A percentile compares a stretch with the other conserved stretches of the same genome.
These are phyloP conservation scores for Macropus fuliginosus DNA, from an alignment of 2,797 vertebrate species.

Conservation along the genomic window DNA sequence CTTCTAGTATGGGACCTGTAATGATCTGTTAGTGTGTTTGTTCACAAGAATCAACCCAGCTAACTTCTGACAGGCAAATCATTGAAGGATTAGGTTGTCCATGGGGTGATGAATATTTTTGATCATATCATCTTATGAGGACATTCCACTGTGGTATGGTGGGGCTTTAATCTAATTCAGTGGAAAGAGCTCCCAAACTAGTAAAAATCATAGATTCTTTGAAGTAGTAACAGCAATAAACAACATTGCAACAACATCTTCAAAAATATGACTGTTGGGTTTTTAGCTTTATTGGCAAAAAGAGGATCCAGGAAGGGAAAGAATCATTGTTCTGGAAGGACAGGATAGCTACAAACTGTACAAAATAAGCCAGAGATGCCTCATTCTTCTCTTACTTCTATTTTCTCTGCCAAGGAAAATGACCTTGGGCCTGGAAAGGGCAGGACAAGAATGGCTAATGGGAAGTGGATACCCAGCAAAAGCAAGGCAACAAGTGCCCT, in stretches of 20 bases:
- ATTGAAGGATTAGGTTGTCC: background rate
- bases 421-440: background rate
- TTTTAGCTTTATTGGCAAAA: background rate
- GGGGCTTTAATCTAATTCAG: background rate
- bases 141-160: background rate
- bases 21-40: background rate
- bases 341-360: background rate
- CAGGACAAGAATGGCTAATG: background rate
- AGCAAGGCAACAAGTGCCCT: background rate
- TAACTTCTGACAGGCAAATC: background rate
- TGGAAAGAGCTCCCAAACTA: background rate
- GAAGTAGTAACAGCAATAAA: background rate
- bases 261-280: background rate
- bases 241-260: background rate
- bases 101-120: background rate
- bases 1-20: background rate
- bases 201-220: background rate
- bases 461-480: background rate
- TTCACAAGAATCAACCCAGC: background rate
- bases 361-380: background rate
- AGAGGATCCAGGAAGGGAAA: background rate
- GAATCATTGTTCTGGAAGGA: background rate
- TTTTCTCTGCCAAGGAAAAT: background rate
- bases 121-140: background rate
- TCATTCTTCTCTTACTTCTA: background rate